Evolutionary conservation across 1,140 invertebrate genomes (phyloP), one percentile per base, ranked within the genome.

Genomic region (Prorops nasuta): DNA sequence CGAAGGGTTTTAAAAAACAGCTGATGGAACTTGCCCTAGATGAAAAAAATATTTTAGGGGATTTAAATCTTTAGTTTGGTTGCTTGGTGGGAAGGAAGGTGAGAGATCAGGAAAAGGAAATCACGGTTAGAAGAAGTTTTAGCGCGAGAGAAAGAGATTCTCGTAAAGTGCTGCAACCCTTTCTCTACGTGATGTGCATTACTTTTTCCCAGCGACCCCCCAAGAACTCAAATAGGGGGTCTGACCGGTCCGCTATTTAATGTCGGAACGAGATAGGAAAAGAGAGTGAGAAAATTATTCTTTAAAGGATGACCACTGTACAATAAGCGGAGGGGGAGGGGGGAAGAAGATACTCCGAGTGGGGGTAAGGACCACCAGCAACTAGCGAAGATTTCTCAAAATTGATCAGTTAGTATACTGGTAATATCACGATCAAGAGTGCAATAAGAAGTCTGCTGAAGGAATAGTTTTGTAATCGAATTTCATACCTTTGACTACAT

Each of bases 351-450:
- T n/a, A n/a, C n/a, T n/a, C 14, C 14, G 43, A 50, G 54, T 54
- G 54, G 58, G 58, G 58, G 41, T 38, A n/a, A 37, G 4, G 51
- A 58, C 52, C 60, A 58, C 57, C 55, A 61, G 58, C 56, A 38
- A 49, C 53, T 51, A 36, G 28, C 31, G 28, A 48, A 40, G 44
- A 55, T 58, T 52, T 62, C 41, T 41, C 16, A 35, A 44, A 56
- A 53, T 61, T 51, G 15, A 34, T 35, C 35, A 44, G 6, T 18
- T 28, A 37, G 37, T 16, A 35, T 40, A n/a, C n/a, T n/a, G n/a
- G n/a, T n/a, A n/a, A n/a, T 49, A 63, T 66, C 64, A 56, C 67
- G 64, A 66, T 47, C 61, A 57, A 51, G 66, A 51, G 58, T 67
- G 66, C 64, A 63, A 67, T 69, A 57, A 49, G 32, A 44, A 34